Base-by-base conservation (phyloP, 2,888 invertebrate genomes). In the Dione vanillae region DNA sequence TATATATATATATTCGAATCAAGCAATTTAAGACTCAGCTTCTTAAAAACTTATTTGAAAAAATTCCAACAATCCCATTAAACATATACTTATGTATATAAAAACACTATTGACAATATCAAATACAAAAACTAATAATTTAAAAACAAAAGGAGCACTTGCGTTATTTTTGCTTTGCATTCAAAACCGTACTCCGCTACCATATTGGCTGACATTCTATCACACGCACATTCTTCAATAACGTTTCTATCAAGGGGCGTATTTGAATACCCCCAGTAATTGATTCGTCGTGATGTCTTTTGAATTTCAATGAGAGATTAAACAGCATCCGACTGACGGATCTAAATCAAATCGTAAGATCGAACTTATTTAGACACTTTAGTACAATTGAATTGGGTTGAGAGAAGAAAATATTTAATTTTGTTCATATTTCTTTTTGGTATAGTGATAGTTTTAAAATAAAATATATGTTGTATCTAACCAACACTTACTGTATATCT, bases 221-320 rank as follows among this genome's bases (percentile, higher is more conserved):
- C 91, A 91, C 92, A 92, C 86, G 88, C 92, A 89, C 88, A 92
- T 92, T 92, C 91, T 89, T 87, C 83, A 85, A 86, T 85, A 88
- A 92, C 91, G 90, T 88, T 90, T 91, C 91, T 89, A 90, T 89
- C 91, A 86, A 80, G 76, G 83, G 84, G 85, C 72, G 81, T 83
- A 92, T 91, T 91, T 90, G 91, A 91, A 91, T 91, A 84, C 84
- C 77, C 79, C 78, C 80, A 76, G 88, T 91, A 91, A 91, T 91
- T 91, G 91, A 91, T 91, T 91, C 91, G 85, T 82, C 83, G 87
- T 75, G 79, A 78, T 83, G 83, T 87, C 85, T 80, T 85, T 86
- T 91, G 92, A 92, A 92, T 92, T 91, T 91, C 90, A 92, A 92
- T 92, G 83, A 81, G 84, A 77, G 87, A 91, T 92, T 91, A 92